Base-by-base conservation (phyloP, 2,888 invertebrate genomes). In the Venusia cambrica region DNA sequence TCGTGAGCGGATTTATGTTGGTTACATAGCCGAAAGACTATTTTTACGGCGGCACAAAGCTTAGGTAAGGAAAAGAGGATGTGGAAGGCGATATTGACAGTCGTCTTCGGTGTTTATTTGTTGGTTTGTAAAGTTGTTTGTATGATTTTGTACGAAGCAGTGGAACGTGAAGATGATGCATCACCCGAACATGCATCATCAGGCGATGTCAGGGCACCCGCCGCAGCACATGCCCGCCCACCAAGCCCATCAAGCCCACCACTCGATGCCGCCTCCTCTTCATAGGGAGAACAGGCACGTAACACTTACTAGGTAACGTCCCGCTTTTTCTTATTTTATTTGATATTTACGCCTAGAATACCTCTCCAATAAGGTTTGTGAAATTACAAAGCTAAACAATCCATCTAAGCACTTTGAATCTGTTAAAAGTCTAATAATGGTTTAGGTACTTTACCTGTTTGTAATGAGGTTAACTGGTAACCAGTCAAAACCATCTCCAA, bases 251-350 rank as follows among this genome's bases (percentile, higher is more conserved):
- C 74, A 85, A 73, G 73, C 84, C 45, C 92, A 92, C 75, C 91
- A 91, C 74, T 90, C 90, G 65, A 87, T 90, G 73, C 89, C 90
- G 68, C 90, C 90, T 61, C 91, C 90, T 74, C 90, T 91, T 77
- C 90, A 90, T 64, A 78, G 91, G 72, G 92, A 91, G 85, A 85
- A 84, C 81, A 87, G 87, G 85, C 85, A 85, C 80, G 87, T 85
- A 78, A 75, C 84, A 58, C 54, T 85, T 42, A 80, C 83, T 81
- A 85, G 85, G 87, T 85, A 81, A 73, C 70, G 68, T 74, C 62
- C 69, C 54, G 74, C 73, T 80, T 80, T 65, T 67, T 57, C 62
- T 51, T 65, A 60, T 53, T 59, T 70, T 65, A 60, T 74, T 77
- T 74, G 68, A 68, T 14, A 34, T 32, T 24, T 35, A 28, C 5